Conservation (phyloP, 2,888 invertebrate species). For the Volucella inanis region DNA sequence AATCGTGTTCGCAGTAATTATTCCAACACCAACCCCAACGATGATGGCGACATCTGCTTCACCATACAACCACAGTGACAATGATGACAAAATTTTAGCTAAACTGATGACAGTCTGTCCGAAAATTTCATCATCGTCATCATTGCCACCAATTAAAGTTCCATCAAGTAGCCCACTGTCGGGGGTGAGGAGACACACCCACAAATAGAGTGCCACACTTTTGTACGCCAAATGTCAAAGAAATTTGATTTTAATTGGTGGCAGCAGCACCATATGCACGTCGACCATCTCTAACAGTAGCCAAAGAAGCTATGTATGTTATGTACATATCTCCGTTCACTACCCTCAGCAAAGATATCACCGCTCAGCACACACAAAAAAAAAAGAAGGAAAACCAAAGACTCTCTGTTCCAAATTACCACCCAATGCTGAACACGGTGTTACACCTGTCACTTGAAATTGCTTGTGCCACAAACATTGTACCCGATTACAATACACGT, state of each 20-base stretch:
- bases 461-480: slow-evolving; percentile 53
- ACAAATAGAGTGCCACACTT: slow-evolving; percentile 50
- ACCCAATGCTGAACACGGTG: slow-evolving; percentile 54
- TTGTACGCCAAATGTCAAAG: slow-evolving; percentile 50
- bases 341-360: slow-evolving; percentile 25
- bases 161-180: slow-evolving; percentile 62
- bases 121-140: slow-evolving; percentile 71
- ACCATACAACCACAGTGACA: slow-evolving; percentile 23
- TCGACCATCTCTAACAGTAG: slow-evolving; percentile 45
- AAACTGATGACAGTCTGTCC: slow-evolving; percentile 44
- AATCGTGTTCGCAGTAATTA: slow-evolving; percentile 59
- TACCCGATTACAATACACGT: slow-evolving; percentile 36
- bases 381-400: slow-evolving; percentile 7
- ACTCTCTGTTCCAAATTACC: slow-evolving; percentile 31
- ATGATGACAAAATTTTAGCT: slow-evolving; percentile 37
- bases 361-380: slow-evolving; percentile 41
- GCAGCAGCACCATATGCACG: slow-evolving; percentile 62
- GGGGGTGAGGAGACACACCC: slow-evolving; percentile 31
- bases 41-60: slow-evolving; percentile 65
- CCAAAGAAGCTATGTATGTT: slow-evolving; percentile 14
- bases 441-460: slow-evolving; percentile 70
- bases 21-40: slow-evolving; percentile 36
- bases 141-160: slow-evolving; percentile 69
- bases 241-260: slow-evolving; percentile 74
- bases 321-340: slow-evolving; percentile 25